These are phyloP conservation scores for Chromis chromis DNA, from an alignment of 2,797 vertebrate genomes.

Conservation along the genomic window DNA sequence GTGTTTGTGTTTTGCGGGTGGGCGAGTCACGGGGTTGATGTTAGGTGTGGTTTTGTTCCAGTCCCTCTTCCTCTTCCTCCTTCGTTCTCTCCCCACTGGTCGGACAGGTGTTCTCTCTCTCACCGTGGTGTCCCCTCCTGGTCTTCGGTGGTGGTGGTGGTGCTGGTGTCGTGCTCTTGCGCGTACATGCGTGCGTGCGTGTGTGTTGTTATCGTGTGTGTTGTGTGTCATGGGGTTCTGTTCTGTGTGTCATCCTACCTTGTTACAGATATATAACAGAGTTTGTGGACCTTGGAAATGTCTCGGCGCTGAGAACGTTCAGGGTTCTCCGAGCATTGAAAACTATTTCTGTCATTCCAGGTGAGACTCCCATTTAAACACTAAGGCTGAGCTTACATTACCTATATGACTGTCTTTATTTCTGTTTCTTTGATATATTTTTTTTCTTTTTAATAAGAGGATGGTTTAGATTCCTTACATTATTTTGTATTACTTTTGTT, in stretches of 20 bases:
- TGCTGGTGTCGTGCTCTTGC: slow-evolving; percentile 79
- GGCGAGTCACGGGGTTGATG: slow-evolving; percentile 91
- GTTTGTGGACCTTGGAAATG: slow-evolving; percentile 99
- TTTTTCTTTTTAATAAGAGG: slow-evolving; percentile 50
- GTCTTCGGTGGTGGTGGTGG: slow-evolving; percentile 78
- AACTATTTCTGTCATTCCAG: slow-evolving; percentile 99
- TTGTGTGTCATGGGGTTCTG: slow-evolving; percentile 97
- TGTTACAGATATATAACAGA: slow-evolving; percentile 99
- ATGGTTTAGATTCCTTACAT: slow-evolving; percentile 57
- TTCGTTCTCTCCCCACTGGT: slow-evolving; percentile 72
- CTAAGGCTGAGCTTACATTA: slow-evolving; percentile 84
- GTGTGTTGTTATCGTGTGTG: slow-evolving; percentile 91
- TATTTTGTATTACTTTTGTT: slow-evolving; percentile 54
- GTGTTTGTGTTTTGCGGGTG: slow-evolving; percentile 81
- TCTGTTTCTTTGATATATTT: slow-evolving; percentile 50
- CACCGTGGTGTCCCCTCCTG: slow-evolving; percentile 89
- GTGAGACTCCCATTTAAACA: slow-evolving; percentile 94
- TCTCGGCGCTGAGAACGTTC: slow-evolving; percentile 99
- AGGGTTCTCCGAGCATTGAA: slow-evolving; percentile 99
- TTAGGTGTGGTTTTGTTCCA: slow-evolving; percentile 90
- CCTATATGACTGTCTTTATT: slow-evolving; percentile 66
- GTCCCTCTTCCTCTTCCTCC: slow-evolving; percentile 70
- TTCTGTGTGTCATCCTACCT: slow-evolving; percentile 99
- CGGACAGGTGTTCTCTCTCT: slow-evolving; percentile 83
- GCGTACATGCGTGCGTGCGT: slow-evolving; percentile 78